Percentiles rank a stretch among this genome's conserved stretches.
Conservation (phyloP, 2,797 vertebrate genomes). For the Pelodytes ibericus region DNA sequence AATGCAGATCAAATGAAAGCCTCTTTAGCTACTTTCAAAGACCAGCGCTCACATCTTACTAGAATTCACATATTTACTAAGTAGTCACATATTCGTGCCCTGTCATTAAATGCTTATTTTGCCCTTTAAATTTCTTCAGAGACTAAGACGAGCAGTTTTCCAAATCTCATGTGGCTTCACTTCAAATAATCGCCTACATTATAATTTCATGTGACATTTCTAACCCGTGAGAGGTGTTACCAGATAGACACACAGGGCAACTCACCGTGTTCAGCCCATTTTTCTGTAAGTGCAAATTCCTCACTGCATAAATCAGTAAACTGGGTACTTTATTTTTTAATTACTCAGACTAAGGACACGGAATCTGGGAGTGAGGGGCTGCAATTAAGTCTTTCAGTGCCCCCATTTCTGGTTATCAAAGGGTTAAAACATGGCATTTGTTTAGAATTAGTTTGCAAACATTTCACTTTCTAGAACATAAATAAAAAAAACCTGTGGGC, state of each 20-base stretch:
- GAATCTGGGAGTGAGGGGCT: background rate
- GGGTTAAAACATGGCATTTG: background rate
- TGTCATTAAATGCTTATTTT: background rate
- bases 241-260: background rate
- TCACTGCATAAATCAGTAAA: background rate
- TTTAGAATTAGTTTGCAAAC: slow-evolving; percentile 1
- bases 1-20: too few species aligned
- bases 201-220: background rate
- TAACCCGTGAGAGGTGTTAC: background rate
- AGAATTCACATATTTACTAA: too few species aligned
- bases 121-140: background rate
- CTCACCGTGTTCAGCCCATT: background rate
- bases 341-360: background rate
- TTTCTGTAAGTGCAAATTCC: background rate
- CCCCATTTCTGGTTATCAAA: background rate
- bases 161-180: background rate
- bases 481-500: background rate
- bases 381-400: too few species aligned
- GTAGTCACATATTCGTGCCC: too few species aligned
- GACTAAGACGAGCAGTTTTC: background rate
- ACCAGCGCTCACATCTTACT: too few species aligned
- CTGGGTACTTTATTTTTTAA: too few species aligned
- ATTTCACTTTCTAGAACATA: slow-evolving; percentile 16
- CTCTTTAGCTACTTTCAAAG: too few species aligned
- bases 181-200: slow-evolving; percentile 3